These are phyloP conservation scores for Bostrychus sinensis DNA, from an alignment of 2,113 vertebrate genomes.

Conservation along the genomic window DNA sequence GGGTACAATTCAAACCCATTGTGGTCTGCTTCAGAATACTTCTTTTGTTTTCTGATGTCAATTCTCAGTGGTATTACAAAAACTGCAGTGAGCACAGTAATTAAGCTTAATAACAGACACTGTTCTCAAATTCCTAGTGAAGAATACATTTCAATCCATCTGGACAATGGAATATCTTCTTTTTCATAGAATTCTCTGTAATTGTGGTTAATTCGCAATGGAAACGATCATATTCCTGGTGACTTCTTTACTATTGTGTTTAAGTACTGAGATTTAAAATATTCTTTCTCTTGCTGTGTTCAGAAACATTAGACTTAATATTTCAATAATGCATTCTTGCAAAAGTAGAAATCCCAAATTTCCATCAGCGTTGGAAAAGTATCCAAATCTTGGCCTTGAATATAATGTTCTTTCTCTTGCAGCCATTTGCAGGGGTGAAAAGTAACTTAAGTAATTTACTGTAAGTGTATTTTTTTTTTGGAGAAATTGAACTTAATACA, in stretches of 20 bases:
- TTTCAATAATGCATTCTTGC: too few relatives aligned
- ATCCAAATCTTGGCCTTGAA: background rate
- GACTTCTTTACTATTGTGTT: background rate
- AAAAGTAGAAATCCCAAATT: too few relatives aligned
- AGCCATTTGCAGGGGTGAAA: too few relatives aligned
- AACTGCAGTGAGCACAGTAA: background rate
- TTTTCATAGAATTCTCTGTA: background rate
- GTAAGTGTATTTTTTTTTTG: too few relatives aligned
- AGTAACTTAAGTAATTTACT: too few relatives aligned
- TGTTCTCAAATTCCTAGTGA: background rate
- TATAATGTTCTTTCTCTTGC: too few relatives aligned
- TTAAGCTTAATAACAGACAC: background rate
- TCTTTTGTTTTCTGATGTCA: background rate
- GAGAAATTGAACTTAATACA: too few relatives aligned
- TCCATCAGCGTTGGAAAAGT: background rate
- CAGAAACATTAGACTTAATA: too few relatives aligned
- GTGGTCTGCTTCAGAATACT: background rate
- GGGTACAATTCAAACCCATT: slow-evolving; percentile 25
- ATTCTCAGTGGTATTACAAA: background rate
- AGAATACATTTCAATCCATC: background rate
- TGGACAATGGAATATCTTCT: background rate
- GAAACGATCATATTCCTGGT: too few relatives aligned
- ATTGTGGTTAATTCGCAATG: background rate
- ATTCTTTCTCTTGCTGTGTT: too few relatives aligned
- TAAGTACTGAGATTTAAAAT: background rate